Evolutionary conservation across 1,140 invertebrate genomes (phyloP), one percentile per base, ranked within the genome.

Genomic region (Penaeus chinensis): DNA sequence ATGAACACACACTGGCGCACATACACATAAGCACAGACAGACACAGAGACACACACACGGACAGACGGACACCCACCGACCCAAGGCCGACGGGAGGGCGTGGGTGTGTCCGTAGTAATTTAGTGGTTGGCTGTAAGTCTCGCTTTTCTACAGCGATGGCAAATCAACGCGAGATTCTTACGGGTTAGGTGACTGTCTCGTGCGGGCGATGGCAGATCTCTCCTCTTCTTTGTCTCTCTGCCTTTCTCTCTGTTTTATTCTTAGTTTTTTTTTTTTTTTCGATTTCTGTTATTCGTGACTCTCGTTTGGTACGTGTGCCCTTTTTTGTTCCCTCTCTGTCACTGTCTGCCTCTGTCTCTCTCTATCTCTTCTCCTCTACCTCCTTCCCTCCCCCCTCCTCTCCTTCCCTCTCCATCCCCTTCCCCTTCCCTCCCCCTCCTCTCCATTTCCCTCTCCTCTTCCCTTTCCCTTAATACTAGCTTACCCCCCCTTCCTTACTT

Each of bases 1-100:
- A 71, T 27, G 71, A 54, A 83, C 42, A 71, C 65, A 82, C 19
- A 62, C 79, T 18, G n/a, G 63, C 79, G 63, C 79, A 81, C 79
- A 81, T n/a, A 81, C 79, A 81, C 79, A 81, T 16, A 54, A 0
- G 16, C 16, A 54, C 7, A 54, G 0, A 54, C 54, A 54, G 11
- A 54, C 47, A 10, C 47, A 54, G 8, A 54, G 8, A 54, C 3
- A 54, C 61, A 81, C 60, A 81, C 79, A 81, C 79, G 37, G n/a
- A 81, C 47, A 81, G 24, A 61, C 47, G 77, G 77, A 24, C 32
- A 24, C 77, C 24, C 77, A 16, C 42, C 42, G 19, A 79, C 77
- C 61, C 77, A 79, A n/a, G 54, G 54, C 77, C 42, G 32, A 79
- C 54, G 18, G 42, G 47, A 42, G 61, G 47, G 54, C 77, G 61